Percentiles rank a stretch among this genome's conserved stretches.
Conservation (phyloP, 2,888 invertebrate genomes). For the Drosophila ezoana region DNA sequence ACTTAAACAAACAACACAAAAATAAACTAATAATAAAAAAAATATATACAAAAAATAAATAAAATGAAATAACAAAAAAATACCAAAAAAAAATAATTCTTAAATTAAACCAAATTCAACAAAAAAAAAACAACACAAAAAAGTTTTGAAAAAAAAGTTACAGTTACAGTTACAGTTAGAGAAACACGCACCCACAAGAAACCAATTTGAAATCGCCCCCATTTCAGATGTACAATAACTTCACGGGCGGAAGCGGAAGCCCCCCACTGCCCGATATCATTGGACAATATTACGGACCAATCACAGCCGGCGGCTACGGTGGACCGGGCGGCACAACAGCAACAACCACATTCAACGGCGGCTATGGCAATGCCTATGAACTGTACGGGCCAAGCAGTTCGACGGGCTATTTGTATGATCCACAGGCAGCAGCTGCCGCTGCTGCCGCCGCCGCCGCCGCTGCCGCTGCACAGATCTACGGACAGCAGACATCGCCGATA, state of each 20-base stretch:
- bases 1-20: constrained; percentile 17
- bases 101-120: no score
- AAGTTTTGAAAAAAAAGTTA: no score
- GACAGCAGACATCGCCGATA: constrained; percentile 75
- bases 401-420: constrained; percentile 80
- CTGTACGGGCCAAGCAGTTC: constrained; percentile 82
- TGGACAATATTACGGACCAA: constrained; percentile 82
- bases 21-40: constrained; percentile 34
- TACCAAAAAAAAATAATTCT: no score
- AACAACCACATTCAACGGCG: constrained; percentile 29
- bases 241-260: constrained; percentile 83
- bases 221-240: constrained; percentile 86
- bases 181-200: constrained; percentile 54
- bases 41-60: no score
- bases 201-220: constrained; percentile 84
- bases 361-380: constrained; percentile 69
- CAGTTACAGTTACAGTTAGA: constrained; percentile 59
- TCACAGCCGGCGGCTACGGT: constrained; percentile 39
- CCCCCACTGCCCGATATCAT: constrained; percentile 85
- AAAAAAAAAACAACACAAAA: constrained; percentile 30
- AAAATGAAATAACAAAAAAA: no score
- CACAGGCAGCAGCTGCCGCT: constrained; percentile 42
- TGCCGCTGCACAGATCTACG: constrained; percentile 62
- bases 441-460: constrained; percentile 57
- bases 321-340: constrained; percentile 2